Evolutionary conservation across 2,888 invertebrate species (phyloP).

Genomic region (Thera obeliscata): DNA sequence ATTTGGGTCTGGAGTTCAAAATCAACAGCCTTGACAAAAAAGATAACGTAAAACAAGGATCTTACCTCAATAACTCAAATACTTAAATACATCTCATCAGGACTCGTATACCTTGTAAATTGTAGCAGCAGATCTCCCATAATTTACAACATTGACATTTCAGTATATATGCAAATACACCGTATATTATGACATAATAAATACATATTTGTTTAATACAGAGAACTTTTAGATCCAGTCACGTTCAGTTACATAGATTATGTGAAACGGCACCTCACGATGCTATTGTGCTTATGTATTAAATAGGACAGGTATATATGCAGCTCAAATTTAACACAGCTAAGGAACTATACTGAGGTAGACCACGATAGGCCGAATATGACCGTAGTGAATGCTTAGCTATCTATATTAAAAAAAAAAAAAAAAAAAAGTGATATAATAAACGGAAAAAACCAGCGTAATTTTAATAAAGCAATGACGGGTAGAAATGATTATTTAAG

Average conservation of each 20-base stretch:
- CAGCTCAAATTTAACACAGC: slow-evolving; percentile 14
- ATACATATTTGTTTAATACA: slow-evolving; percentile 29
- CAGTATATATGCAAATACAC: slow-evolving; percentile 33
- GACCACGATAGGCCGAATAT: neutral
- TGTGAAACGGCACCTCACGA: slow-evolving; percentile 54
- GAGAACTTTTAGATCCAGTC: slow-evolving; percentile 45
- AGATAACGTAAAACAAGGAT: neutral
- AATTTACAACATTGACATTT: slow-evolving; percentile 24
- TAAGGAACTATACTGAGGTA: neutral
- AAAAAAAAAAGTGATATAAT: too few species aligned
- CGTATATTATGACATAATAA: slow-evolving; percentile 33
- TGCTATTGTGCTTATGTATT: slow-evolving; percentile 35
- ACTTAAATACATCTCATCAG: neutral
- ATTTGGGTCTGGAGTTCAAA: neutral
- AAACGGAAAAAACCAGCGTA: too few species aligned
- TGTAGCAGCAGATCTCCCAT: slow-evolving; percentile 10
- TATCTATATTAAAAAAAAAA: neutral
- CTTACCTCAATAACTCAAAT: neutral
- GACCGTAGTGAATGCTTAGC: too few species aligned
- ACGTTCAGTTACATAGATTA: slow-evolving; percentile 49
- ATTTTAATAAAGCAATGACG: too few species aligned
- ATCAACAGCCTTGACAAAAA: neutral
- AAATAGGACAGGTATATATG: slow-evolving; percentile 18
- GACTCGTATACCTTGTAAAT: slow-evolving; percentile 11
- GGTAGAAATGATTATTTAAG: too few species aligned